Evolutionary conservation across 2,113 vertebrate genomes (phyloP).

Genomic region (Sardina pilchardus): DNA sequence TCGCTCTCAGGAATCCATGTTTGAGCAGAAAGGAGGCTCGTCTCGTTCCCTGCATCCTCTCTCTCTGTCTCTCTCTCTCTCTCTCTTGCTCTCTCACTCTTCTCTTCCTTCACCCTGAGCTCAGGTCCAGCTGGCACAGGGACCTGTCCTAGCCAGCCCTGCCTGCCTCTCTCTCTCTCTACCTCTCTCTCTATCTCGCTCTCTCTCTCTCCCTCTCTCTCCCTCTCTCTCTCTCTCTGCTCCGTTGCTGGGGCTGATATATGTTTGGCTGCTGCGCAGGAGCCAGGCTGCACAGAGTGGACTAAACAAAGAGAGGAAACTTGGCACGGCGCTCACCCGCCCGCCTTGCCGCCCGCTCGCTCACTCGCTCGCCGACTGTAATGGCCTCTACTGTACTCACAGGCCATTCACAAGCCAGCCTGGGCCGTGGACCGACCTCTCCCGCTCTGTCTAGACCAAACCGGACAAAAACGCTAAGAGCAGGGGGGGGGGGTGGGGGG

Average conservation of each 20-base stretch:
- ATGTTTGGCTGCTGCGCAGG: slow-evolving; percentile 26
- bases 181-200: no score
- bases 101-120: slow-evolving; percentile 26
- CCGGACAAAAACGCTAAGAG: not conserved
- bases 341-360: not conserved
- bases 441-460: slow-evolving; percentile 23
- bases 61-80: not conserved
- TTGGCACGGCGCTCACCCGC: slow-evolving; percentile 32
- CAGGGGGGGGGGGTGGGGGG: no score
- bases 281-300: slow-evolving; percentile 18
- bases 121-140: not conserved
- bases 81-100: slow-evolving; percentile 28
- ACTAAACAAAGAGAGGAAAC: slow-evolving; percentile 52
- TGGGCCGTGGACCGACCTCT: slow-evolving; percentile 25
- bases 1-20: not conserved
- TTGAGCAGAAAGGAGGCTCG: not conserved
- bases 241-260: slow-evolving; percentile 8
- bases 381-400: slow-evolving; percentile 1
- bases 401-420: not conserved
- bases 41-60: slow-evolving; percentile 36
- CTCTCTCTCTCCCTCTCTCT: no score
- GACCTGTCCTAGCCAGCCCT: not conserved
- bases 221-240: not conserved
- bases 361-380: not conserved
- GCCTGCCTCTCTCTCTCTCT: not conserved